Conservation (phyloP, 2,888 invertebrate species). For the Lasioglossum malachurum region DNA sequence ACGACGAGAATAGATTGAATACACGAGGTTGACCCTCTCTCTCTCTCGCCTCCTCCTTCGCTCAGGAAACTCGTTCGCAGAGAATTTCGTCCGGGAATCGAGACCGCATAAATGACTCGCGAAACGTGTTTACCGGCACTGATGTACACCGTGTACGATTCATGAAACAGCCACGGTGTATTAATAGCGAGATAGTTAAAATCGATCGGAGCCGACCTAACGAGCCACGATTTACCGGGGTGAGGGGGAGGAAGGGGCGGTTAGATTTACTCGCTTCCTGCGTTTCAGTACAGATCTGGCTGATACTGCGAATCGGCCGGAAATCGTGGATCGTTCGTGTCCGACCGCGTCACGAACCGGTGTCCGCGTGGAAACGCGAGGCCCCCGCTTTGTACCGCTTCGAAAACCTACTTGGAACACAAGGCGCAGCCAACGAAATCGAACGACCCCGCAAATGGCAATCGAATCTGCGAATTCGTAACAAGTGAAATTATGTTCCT, state of each 20-base stretch:
- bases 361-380: constrained; percentile 10
- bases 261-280: constrained; percentile 57
- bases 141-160: constrained; percentile 1
- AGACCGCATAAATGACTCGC: not conserved
- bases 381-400: not conserved
- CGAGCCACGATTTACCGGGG: constrained; percentile 51
- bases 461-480: not conserved
- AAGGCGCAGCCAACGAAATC: not conserved
- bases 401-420: not conserved
- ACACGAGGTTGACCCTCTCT: too few species aligned
- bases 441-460: not conserved
- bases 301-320: constrained; percentile 51
- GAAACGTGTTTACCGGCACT: not conserved
- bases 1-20: too few species aligned
- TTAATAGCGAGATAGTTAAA: constrained; percentile 14
- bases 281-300: constrained; percentile 55
- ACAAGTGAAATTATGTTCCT: too few species aligned
- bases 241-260: not conserved
- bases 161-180: not conserved
- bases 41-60: too few species aligned
- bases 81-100: not conserved
- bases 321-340: constrained; percentile 61
- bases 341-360: constrained; percentile 50
- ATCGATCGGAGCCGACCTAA: constrained; percentile 51
- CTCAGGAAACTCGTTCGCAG: not conserved